Conservation (phyloP, 1,140 invertebrate genomes). For the Drosophila bocki region DNA sequence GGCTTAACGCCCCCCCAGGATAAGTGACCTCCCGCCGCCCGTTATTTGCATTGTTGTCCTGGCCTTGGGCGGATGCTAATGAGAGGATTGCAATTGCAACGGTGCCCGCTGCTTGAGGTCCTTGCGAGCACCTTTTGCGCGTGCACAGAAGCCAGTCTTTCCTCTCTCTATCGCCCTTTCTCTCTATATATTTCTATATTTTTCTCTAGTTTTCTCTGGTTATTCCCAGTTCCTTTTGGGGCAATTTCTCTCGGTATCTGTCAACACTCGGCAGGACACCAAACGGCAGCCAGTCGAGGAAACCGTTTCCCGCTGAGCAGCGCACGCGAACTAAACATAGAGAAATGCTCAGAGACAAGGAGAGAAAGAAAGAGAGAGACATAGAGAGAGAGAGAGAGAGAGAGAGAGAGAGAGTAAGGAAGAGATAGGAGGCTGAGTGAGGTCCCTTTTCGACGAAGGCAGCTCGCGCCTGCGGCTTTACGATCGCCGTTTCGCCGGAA, state of each 20-base stretch:
- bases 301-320: conserved; percentile 53
- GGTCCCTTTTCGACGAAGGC: conserved; percentile 54
- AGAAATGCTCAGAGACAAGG: conserved; percentile 3
- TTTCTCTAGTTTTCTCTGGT: conserved; percentile 13
- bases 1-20: conserved; percentile 2
- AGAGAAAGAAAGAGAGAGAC: neutral
- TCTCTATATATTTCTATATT: conserved; percentile 9
- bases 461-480: conserved; percentile 64
- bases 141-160: conserved; percentile 69
- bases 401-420: neutral
- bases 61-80: conserved; percentile 46
- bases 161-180: neutral
- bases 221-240: conserved; percentile 11
- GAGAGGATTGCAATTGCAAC: conserved; percentile 28
- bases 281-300: conserved; percentile 48
- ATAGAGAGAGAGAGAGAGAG: neutral
- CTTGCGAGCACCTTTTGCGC: conserved; percentile 61
- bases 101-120: conserved; percentile 70
- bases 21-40: conserved; percentile 36
- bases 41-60: conserved; percentile 5
- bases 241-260: conserved; percentile 17
- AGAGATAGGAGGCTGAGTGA: neutral
- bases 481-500: conserved; percentile 70
- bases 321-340: conserved; percentile 64
- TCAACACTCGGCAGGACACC: conserved; percentile 48